These are phyloP conservation scores for Ivindomyrus marchei DNA, from an alignment of 2,113 vertebrate species.

Conservation along the genomic window DNA sequence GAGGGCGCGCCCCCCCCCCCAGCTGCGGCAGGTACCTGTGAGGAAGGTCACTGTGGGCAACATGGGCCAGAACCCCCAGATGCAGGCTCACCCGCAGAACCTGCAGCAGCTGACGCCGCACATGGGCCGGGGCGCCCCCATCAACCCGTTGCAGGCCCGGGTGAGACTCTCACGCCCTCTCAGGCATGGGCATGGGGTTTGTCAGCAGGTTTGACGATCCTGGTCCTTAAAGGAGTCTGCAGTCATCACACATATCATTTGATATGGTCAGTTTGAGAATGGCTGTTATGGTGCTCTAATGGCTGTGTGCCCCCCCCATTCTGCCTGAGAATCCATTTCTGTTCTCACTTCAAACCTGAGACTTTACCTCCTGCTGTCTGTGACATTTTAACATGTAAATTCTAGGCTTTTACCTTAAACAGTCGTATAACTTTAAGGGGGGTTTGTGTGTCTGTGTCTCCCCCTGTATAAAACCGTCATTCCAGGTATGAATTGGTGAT, in stretches of 20 bases:
- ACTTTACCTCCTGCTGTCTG: neutral
- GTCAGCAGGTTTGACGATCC: neutral
- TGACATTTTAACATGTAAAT: neutral
- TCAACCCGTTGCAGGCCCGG: conserved; percentile 63
- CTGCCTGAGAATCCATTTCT: neutral
- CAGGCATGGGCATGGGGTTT: neutral
- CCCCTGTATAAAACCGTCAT: neutral
- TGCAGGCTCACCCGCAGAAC: conserved; percentile 53
- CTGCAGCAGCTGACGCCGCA: conserved; percentile 55
- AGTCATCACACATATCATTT: neutral
- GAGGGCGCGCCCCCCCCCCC: conserved; percentile 54
- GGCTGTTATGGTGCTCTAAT: neutral
- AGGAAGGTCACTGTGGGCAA: conserved; percentile 84
- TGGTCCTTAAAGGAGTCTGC: neutral
- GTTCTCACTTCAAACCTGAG: neutral
- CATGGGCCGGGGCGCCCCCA: conserved; percentile 66
- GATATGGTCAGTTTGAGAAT: neutral
- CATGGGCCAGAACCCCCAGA: conserved; percentile 50
- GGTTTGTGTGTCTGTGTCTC: neutral
- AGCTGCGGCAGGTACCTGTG: conserved; percentile 65
- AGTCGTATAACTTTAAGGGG: neutral
- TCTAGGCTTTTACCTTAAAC: neutral
- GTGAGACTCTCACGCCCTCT: conserved; percentile 35
- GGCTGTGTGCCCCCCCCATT: neutral
- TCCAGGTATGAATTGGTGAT: neutral